Base-by-base conservation (phyloP, 1,140 invertebrate genomes). In the Drosophila bocqueti region DNA sequence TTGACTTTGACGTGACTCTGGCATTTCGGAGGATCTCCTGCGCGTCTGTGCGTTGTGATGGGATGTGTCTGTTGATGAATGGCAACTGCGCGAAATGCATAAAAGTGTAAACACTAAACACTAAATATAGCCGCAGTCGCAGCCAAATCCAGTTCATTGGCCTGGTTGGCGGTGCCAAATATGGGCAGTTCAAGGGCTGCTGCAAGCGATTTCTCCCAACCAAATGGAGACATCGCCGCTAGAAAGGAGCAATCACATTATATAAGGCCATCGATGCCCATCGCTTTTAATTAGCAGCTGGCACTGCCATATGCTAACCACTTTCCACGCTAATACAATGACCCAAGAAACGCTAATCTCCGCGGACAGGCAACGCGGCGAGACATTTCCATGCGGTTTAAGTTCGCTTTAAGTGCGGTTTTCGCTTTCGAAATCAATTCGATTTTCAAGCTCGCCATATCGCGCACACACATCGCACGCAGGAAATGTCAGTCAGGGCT, bases 401-500 rank as follows among this genome's bases (percentile, higher is more conserved):
- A 69, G 74, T 40, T 42, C 24, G 45, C 43, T 3, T 38, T 38
- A 13, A 38, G 40, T 46, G 63, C 71, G 69, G 80, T 83, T 74
- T 89, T 87, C 84, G 81, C 84, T 87, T 87, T 87, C 74, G 63
- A 89, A 87, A 87, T 89, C 84, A 87, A 87, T 87, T 50, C 55
- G 21, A 68, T 71, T 71, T 71, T 62, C 68, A 40, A 55, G 13
- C 54, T 11, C 21, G 52, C 63, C 65, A 61, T 76, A 81, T 84
- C 74, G 67, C 54, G 50, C 73, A 67, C 83, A 78, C 77, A 81
- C 80, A 85, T 78, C 78, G 36, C 43, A 55, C 38, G 54, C 83
- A 87, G 83, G 84, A 87, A 87, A 87, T 63, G 83, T 87, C 84
- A 84, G 81, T 87, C 83, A 84, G 82, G 81, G 69, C 67, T 69